Evolutionary conservation across 2,797 vertebrate genomes (phyloP), one percentile per base, ranked within the genome.

Genomic region (Philypnodon macrostomus): DNA sequence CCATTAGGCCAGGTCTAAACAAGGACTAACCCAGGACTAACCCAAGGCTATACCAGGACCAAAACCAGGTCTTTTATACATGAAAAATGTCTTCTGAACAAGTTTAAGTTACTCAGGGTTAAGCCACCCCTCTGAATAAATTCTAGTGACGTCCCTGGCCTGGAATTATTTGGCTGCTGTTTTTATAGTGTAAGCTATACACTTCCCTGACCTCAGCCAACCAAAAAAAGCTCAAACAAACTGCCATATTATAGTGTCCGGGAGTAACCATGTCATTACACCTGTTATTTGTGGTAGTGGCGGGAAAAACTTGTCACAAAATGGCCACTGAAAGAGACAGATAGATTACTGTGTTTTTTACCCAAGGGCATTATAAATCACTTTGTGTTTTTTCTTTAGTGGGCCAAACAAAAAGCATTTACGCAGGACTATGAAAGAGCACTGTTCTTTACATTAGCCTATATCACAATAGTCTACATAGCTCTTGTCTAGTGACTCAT

Each of bases 181-280:
- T 67, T 72, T 63, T 17, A 67, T 36, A 70, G 64, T 66, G 60
- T 63, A 76, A 60, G 63, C 56, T 75, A 73, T 77, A 73, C 54
- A 65, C 53, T 80, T 77, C 73, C 66, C 73, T 79, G 77, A 81
- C 72, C 77, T 84, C 55, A 57, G 63, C 67, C 61, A 46, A 57
- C 47, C 59, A 38, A 51, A 73, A 79, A 75, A 79, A 61, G n/a
- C 58, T 64, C 58, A 32, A 53, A 34, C 57, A 66, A 80, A 73
- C 54, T 51, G 48, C 44, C 45, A 68, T 73, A 62, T 78, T 79
- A 73, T 36, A 69, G 55, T 42, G 50, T 73, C 74, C 56, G 64
- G 67, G 65, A 51, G 44, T 67, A 67, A 65, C 65, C 70, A 64
- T 66, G 68, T 78, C 52, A 81, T 76, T 60, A 53, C 53, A 51